Base-by-base conservation (phyloP, 2,113 vertebrate genomes). In the Sardina pilchardus region DNA sequence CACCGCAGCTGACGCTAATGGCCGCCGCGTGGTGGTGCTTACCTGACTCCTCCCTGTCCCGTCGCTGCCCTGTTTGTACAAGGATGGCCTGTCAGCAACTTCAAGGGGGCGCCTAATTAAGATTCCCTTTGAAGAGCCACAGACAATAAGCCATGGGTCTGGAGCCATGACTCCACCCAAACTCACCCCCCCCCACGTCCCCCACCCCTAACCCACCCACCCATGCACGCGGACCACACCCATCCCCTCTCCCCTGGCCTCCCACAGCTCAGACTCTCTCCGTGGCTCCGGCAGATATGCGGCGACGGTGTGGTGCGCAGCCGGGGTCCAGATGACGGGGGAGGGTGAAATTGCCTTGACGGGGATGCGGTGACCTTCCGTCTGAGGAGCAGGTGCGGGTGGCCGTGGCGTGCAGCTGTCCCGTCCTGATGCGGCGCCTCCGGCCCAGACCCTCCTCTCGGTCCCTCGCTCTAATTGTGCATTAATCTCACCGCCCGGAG, bases 11-110 rank as follows among this genome's bases (percentile, higher is more conserved):
- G 86, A 93, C 89, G 89, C 89, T 53, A 87, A 86, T 90, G 89
- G 88, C 89, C 88, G 88, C 84, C 87, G n/a, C 26, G 1, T 75
- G 85, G 81, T 89, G 91, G 88, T 92, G 88, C 93, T 92, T 91
- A 90, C 90, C 90, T 90, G 91, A 91, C 92, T 90, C 84, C 88
- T 80, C 43, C 30, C 36, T 10, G 12, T 85, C 86, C 87, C 85
- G 86, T 89, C 48, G 85, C 83, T 50, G 85, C 90, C 92, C 86
- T 94, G 92, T 93, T 94, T 94, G 92, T 91, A 91, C 90, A 93
- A 87, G 88, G 86, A 88, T 88, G 89, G 9, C 91, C 92, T 93
- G 93, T 91, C 90, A 89, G 88, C 89, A 36, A 80, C 39, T 45
- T 63, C 43, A 81, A 83, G 71, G 45, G 26, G 63, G 92, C 87